Base-by-base conservation (phyloP, 1,140 invertebrate species). In the Diorhabda sublineata region DNA sequence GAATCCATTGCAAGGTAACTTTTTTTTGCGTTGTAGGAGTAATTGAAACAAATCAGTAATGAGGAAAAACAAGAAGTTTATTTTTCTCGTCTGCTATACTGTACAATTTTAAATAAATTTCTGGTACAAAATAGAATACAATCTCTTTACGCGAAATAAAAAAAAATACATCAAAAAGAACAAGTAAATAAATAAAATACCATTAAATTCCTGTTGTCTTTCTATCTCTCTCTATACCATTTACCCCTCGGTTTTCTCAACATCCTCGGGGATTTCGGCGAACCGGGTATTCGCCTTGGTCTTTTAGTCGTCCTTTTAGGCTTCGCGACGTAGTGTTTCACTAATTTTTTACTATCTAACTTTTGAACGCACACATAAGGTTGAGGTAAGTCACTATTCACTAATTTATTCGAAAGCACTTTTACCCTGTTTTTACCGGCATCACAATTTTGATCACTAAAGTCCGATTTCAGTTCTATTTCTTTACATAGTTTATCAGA, bases 191-290 rank as follows among this genome's bases (percentile, higher is more conserved):
- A 71, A 72, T 66, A 74, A 75, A 74, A 68, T 66, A 68, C 60
- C 52, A 42, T 3, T 70, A 68, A 9, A 57, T 8, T 52, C 47
- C 6, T 52, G 26, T 52, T 52, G 47, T 52, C 47, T 52, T 11
- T 59, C 75, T 76, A 81, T 80, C 78, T 78, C 45, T 81, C 79
- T 64, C 79, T 72, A 69, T 80, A 80, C 80, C 80, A 81, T 41
- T 74, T 70, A 4, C 79, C 79, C 8, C 78, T 71, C 3, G 79
- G 74, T 60, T 74, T 75, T 7, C 79, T 67, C 61, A 80, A 72
- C 69, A 77, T 78, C 58, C 78, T 70, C 6, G 80, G 78, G 9
- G 79, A 78, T 68, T 78, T 77, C 0, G 76, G 76, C 8, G 78
- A 77, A 4, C 75, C 70, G 4, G 76, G 74, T 69, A 76, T 76